Evolutionary conservation across 2,888 invertebrate genomes (phyloP).

Genomic region (Agrilus biguttatus): DNA sequence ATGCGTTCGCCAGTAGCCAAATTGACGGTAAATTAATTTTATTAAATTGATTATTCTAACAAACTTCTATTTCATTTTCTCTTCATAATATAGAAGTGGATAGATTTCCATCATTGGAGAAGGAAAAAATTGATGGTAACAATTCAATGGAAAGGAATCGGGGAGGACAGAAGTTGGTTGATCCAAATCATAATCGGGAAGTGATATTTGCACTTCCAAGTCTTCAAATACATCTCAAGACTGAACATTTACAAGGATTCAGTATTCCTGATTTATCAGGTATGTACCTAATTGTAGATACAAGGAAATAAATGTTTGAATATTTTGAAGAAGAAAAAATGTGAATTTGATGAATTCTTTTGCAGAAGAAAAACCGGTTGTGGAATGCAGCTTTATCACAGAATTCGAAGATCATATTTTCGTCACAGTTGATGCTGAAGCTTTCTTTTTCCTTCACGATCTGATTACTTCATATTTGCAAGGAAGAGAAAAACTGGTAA

Average conservation of each 20-base stretch:
- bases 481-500: slow-evolving; percentile 75
- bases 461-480: slow-evolving; percentile 90
- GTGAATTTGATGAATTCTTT: no score
- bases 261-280: slow-evolving; percentile 52
- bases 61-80: background rate
- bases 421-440: slow-evolving; percentile 95
- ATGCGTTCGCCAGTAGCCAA: slow-evolving; percentile 88
- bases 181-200: slow-evolving; percentile 75
- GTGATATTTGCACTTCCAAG: slow-evolving; percentile 94
- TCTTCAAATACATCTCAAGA: slow-evolving; percentile 82
- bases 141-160: slow-evolving; percentile 42
- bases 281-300: no score
- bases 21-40: slow-evolving; percentile 59
- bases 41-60: background rate
- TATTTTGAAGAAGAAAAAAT: background rate
- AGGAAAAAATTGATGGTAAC: slow-evolving; percentile 48
- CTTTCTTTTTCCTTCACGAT: slow-evolving; percentile 95
- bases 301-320: background rate
- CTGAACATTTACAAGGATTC: slow-evolving; percentile 75
- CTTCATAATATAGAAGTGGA: slow-evolving; percentile 55
- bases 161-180: slow-evolving; percentile 48
- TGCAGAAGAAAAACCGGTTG: slow-evolving; percentile 67
- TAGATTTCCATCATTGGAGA: slow-evolving; percentile 76
- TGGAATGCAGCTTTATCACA: slow-evolving; percentile 94
- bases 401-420: slow-evolving; percentile 98